Conservation (phyloP, 1,140 invertebrate genomes). For the Euura saliciscinereae region DNA sequence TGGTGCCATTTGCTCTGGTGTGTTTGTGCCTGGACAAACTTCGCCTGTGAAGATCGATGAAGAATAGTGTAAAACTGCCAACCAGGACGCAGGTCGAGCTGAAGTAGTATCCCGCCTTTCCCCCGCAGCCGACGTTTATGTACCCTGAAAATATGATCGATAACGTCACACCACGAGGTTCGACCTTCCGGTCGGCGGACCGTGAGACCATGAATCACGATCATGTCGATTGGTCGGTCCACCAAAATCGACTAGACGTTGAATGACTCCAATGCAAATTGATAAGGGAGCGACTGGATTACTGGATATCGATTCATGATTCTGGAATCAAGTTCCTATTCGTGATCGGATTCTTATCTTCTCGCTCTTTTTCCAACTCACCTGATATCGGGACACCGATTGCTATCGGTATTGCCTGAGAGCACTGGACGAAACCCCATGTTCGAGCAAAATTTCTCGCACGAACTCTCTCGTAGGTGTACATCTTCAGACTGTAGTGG, state of each 20-base stretch:
- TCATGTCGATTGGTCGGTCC: neutral
- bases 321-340: neutral
- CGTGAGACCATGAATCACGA: neutral
- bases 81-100: slow-evolving; percentile 78
- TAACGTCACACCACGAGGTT: neutral
- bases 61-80: slow-evolving; percentile 77
- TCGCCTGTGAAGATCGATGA: slow-evolving; percentile 78
- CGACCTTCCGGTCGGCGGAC: no score
- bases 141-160: slow-evolving; percentile 65
- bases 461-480: slow-evolving; percentile 83
- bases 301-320: neutral
- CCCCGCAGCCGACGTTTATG: slow-evolving; percentile 76
- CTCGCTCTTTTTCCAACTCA: slow-evolving; percentile 44
- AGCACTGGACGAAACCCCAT: slow-evolving; percentile 90
- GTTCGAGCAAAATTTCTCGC: slow-evolving; percentile 85
- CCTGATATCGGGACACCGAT: slow-evolving; percentile 86
- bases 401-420: slow-evolving; percentile 84
- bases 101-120: slow-evolving; percentile 82
- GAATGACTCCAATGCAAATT: neutral
- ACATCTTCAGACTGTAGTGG: slow-evolving; percentile 88
- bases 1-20: slow-evolving; percentile 64
- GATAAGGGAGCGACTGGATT: no score
- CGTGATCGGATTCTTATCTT: neutral
- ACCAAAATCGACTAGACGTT: neutral
- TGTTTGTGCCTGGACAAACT: slow-evolving; percentile 73